Percentiles rank a stretch among this genome's conserved stretches.
Evolutionary conservation across 2,888 invertebrate genomes (phyloP).

Genomic region (Dynastes tityus): DNA sequence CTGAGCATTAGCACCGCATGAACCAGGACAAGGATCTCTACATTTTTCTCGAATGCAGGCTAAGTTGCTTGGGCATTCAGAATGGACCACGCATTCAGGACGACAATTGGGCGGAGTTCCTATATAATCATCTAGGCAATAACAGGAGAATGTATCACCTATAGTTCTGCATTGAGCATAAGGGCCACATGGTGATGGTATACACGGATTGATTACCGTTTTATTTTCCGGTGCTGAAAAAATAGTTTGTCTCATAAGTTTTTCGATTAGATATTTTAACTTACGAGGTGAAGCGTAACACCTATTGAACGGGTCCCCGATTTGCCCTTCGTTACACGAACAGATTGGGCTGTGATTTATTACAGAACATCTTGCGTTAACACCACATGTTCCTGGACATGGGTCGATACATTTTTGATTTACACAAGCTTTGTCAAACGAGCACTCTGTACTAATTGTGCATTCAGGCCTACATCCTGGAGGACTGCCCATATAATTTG

Average conservation of each 20-base stretch:
- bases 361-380: conserved; percentile 84
- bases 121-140: conserved; percentile 75
- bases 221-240: conserved; percentile 52
- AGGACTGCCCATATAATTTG: conserved; percentile 82
- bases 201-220: conserved; percentile 74
- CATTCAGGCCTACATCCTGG: conserved; percentile 90
- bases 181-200: conserved; percentile 86
- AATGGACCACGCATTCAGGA: conserved; percentile 77
- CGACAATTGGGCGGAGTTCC: conserved; percentile 79
- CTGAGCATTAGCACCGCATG: conserved; percentile 76
- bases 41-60: conserved; percentile 76
- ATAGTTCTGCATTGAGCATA: conserved; percentile 83
- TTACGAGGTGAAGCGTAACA: conserved; percentile 73
- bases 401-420: conserved; percentile 88
- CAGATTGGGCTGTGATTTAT: conserved; percentile 89
- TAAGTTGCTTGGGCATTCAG: conserved; percentile 74
- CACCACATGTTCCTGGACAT: conserved; percentile 86
- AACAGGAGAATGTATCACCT: conserved; percentile 74
- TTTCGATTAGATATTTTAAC: conserved; percentile 48
- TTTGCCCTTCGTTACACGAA: conserved; percentile 81
- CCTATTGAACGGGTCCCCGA: conserved; percentile 86
- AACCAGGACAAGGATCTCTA: conserved; percentile 77
- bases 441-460: conserved; percentile 86
- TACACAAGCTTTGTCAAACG: conserved; percentile 84
- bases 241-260: background rate